These are phyloP conservation scores for Alauda arvensis DNA, from an alignment of 2,797 vertebrate genomes.

Conservation along the genomic window DNA sequence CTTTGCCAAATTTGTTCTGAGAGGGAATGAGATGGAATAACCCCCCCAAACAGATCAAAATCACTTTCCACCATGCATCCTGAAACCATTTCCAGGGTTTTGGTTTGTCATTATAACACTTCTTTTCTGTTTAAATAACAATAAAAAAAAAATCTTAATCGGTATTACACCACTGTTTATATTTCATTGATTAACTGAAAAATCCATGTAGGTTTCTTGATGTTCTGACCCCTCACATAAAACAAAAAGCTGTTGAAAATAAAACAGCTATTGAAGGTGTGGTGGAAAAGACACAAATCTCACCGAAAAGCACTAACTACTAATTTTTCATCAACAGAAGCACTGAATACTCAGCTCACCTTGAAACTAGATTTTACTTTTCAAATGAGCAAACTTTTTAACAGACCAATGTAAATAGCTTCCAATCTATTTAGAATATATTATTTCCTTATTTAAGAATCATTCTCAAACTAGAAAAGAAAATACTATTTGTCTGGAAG, in stretches of 20 bases:
- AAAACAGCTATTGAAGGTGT: not conserved
- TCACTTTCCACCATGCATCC: not conserved
- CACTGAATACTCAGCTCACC: not conserved
- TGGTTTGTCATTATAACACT: not conserved
- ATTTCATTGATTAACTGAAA: not conserved
- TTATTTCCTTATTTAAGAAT: not conserved
- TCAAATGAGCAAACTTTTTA: not conserved
- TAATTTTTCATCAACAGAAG: not conserved
- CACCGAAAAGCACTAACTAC: not conserved
- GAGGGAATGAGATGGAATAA: not conserved
- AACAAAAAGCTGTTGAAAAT: not conserved
- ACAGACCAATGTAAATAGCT: not conserved
- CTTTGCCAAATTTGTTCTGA: not conserved
- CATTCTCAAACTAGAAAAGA: not conserved
- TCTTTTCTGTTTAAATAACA: not conserved
- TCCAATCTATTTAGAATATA: not conserved
- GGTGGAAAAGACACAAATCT: not conserved
- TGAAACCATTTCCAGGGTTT: not conserved
- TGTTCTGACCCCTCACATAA: not conserved
- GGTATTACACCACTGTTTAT: not conserved
- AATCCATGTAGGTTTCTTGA: not conserved
- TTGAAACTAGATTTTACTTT: not conserved
- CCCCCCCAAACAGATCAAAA: not conserved
- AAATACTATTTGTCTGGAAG: not conserved
- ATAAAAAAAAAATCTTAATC: accelerated